Evolutionary conservation across 2,113 vertebrate genomes (phyloP).

Genomic region (Propithecus coquereli): DNA sequence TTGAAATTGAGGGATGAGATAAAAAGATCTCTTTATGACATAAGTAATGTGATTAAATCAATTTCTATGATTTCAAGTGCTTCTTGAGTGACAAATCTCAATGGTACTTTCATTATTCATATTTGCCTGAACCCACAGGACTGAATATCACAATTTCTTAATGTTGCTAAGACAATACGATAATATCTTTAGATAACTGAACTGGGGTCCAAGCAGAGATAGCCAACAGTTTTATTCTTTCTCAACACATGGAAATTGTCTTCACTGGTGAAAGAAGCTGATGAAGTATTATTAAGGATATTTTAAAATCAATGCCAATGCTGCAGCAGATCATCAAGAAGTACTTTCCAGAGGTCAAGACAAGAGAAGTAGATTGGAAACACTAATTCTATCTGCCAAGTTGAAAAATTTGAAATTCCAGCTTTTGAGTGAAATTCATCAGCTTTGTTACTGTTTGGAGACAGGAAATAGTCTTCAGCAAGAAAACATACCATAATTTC

Average conservation of each 20-base stretch:
- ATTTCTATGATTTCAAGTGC: constrained; percentile 9
- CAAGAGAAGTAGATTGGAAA: background rate
- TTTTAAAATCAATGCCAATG: background rate
- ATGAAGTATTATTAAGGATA: background rate
- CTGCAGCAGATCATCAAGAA: background rate
- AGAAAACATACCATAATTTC: background rate
- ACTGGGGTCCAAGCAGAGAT: background rate
- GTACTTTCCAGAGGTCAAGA: background rate
- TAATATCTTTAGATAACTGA: constrained; percentile 12
- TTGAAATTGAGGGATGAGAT: background rate
- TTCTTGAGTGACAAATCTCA: background rate
- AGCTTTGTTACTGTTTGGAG: background rate
- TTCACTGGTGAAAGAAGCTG: background rate
- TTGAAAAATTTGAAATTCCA: background rate
- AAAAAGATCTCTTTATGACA: constrained; percentile 1
- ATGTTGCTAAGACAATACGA: background rate
- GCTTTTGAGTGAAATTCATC: background rate
- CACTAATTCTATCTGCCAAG: background rate
- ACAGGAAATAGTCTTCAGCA: background rate
- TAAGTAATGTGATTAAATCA: background rate
- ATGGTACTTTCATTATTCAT: background rate
- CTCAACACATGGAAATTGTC: background rate
- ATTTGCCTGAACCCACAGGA: background rate
- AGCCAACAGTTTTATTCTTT: background rate
- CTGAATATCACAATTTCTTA: constrained; percentile 34